phyloP scores from a whole-genome alignment of 2,113 vertebrate genomes.

The Podarcis cretensis region DNA sequence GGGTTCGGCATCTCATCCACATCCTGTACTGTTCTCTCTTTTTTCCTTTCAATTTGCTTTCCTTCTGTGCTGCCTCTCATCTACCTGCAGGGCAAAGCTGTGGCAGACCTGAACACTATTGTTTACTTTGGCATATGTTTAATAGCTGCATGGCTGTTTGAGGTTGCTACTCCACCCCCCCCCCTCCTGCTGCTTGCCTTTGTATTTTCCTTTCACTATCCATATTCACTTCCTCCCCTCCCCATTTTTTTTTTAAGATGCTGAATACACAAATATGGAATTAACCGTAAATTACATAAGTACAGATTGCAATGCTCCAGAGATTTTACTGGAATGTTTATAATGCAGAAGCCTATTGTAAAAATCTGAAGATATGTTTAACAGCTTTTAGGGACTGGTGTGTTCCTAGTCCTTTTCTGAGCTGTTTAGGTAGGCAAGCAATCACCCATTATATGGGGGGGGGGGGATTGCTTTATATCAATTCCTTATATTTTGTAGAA shows the following conservation, averaged over 20 bases:
- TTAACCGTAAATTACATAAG: slow-evolving; percentile 71
- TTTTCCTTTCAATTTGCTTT: slow-evolving; percentile 76
- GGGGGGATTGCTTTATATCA: slow-evolving; percentile 44
- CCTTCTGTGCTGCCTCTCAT: slow-evolving; percentile 71
- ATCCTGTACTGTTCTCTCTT: slow-evolving; percentile 69
- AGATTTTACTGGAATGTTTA: slow-evolving; percentile 69
- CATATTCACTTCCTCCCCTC: slow-evolving; percentile 60
- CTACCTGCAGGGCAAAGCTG: slow-evolving; percentile 81
- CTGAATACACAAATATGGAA: slow-evolving; percentile 71
- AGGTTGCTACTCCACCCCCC: neutral
- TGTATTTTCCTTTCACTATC: slow-evolving; percentile 60
- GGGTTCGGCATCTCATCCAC: slow-evolving; percentile 73
- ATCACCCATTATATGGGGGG: slow-evolving; percentile 46
- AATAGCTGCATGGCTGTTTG: slow-evolving; percentile 75
- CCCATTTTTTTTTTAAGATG: slow-evolving; percentile 60
- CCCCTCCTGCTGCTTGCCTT: slow-evolving; percentile 51
- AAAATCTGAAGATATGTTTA: slow-evolving; percentile 65
- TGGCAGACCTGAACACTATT: slow-evolving; percentile 71
- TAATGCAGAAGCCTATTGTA: slow-evolving; percentile 70
- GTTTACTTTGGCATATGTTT: slow-evolving; percentile 82
- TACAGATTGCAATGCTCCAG: slow-evolving; percentile 58
- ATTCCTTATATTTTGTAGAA: slow-evolving; percentile 43
- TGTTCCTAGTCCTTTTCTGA: slow-evolving; percentile 72
- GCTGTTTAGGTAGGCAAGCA: slow-evolving; percentile 67
- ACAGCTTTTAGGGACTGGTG: slow-evolving; percentile 73